Conservation (phyloP, 2,113 vertebrate species). For the Thinocorus orbignyianus region DNA sequence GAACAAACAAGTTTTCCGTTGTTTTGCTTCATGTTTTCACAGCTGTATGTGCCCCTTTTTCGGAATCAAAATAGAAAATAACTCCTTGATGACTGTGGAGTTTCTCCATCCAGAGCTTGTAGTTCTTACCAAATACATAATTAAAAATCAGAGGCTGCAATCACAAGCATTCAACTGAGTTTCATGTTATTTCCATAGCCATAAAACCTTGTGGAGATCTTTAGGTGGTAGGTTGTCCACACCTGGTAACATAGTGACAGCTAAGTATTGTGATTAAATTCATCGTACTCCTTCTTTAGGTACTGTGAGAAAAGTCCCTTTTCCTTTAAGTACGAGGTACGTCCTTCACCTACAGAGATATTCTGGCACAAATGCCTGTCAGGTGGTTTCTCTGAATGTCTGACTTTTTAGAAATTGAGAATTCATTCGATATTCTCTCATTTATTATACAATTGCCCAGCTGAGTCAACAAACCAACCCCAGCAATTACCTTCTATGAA, state of each 20-base stretch:
- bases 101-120: background rate
- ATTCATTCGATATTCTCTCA: background rate
- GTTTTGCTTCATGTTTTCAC: background rate
- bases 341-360: background rate
- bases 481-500: background rate
- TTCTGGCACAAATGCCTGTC: background rate
- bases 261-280: background rate
- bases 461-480: background rate
- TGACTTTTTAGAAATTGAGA: background rate
- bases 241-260: accelerated
- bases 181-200: background rate
- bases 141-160: background rate
- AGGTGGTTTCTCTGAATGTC: background rate
- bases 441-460: background rate
- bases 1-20: background rate
- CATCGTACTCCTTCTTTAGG: background rate
- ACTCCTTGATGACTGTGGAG: background rate
- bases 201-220: background rate
- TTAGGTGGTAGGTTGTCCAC: background rate
- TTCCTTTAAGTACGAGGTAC: background rate
- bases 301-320: background rate
- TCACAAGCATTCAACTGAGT: background rate
- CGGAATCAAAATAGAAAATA: background rate
- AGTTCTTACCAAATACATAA: background rate
- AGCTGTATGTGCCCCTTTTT: background rate